These are phyloP conservation scores for Caranx melampygus DNA, from an alignment of 2,113 vertebrate genomes.

Conservation along the genomic window DNA sequence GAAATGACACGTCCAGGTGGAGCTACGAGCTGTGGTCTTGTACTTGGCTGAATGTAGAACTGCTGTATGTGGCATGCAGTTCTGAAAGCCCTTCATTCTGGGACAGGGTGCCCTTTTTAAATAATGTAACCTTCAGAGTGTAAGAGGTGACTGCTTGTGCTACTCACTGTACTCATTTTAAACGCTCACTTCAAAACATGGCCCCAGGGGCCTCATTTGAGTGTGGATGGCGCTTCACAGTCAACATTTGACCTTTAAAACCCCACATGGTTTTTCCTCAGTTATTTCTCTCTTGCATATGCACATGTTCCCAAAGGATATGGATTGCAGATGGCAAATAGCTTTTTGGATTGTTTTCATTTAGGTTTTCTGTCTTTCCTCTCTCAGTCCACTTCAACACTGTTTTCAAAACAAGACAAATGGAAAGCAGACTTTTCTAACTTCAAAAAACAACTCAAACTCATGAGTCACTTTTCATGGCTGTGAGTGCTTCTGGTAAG, in stretches of 20 bases:
- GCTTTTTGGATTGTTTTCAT: conserved; percentile 49
- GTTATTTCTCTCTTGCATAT: conserved; percentile 66
- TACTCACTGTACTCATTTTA: conserved; percentile 74
- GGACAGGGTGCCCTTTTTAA: conserved; percentile 70
- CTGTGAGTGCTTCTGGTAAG: background rate
- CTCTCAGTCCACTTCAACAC: conserved; percentile 24
- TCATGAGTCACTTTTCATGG: background rate
- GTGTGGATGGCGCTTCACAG: conserved; percentile 69
- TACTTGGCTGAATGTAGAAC: conserved; percentile 22
- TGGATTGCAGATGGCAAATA: conserved; percentile 64
- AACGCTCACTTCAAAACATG: conserved; percentile 72
- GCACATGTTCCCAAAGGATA: conserved; percentile 67
- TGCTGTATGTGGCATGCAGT: conserved; percentile 22
- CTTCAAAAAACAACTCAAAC: background rate
- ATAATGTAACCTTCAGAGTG: conserved; percentile 73
- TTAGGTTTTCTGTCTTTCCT: conserved; percentile 23
- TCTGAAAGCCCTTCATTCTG: conserved; percentile 49
- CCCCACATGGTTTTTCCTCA: conserved; percentile 58
- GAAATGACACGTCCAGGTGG: conserved; percentile 11
- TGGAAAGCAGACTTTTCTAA: conserved; percentile 28
- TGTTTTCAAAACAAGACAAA: conserved; percentile 40
- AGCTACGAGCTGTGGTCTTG: background rate
- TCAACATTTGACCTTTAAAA: conserved; percentile 79
- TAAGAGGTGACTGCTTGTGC: conserved; percentile 69
- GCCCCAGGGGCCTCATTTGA: conserved; percentile 71